Evolutionary conservation across 2,888 invertebrate genomes (phyloP), one percentile per base, ranked within the genome.

Genomic region (Andrena flavipes): DNA sequence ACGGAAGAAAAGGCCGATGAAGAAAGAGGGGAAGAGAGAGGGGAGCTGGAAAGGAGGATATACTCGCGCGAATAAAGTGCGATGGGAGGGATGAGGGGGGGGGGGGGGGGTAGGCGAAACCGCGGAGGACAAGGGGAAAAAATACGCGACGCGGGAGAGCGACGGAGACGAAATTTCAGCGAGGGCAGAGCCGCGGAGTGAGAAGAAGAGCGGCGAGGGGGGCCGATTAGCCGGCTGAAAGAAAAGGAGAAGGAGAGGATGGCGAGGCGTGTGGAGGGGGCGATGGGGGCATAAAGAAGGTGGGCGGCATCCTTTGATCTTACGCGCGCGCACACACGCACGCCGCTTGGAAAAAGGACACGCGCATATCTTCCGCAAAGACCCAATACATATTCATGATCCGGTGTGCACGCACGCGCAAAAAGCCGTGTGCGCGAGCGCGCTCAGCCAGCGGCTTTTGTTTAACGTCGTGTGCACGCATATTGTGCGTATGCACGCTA

Each of bases 221-320:
- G 67, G 72, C 74, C 76, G 84, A 72, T 72, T 49, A 62, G 71
- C 49, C 64, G 63, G 23, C 33, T 51, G 70, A 13, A 48, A 64
- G 23, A 69, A 64, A 48, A 59, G 64, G 49, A 16, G 35, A 49
- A 75, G 60, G 71, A 54, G 62, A 60, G 49, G 35, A 75, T 70
- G 76, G 70, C 64, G 54, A 64, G 76, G 26, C n/a, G 30, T 49
- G 69, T 30, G 51, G 78, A 60, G 56, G 83, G 84, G 78, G 65
- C 78, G 80, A 83, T 42, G 85, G 82, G 84, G 86, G 89, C 82
- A 80, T 88, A 85, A 87, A 87, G 87, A 88, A 90, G 86, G 87
- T 85, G 88, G 88, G 80, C 92, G 92, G 90, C 90, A 86, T 87
- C 88, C 91, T 92, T 92, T 92, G 92, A 92, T 92, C 91, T 91